Conservation (phyloP, 2,113 vertebrate genomes). For the Campylorhamphus procurvoides region DNA sequence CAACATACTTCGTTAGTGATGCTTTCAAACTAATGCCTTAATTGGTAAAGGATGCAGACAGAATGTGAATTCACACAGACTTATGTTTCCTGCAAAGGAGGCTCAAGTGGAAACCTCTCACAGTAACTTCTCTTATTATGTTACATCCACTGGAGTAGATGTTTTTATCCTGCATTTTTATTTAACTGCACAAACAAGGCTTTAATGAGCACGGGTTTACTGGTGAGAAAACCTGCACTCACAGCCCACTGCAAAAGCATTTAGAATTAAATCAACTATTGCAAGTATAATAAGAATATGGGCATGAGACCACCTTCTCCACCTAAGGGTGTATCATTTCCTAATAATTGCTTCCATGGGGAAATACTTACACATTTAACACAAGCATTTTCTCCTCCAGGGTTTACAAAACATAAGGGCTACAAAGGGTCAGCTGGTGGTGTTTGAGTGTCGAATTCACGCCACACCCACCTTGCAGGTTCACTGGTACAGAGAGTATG, state of each 20-base stretch:
- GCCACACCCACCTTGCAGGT: constrained; percentile 81
- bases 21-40: not conserved
- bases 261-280: not conserved
- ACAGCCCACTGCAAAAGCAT: not conserved
- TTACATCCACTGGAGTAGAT: not conserved
- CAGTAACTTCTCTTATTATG: not conserved
- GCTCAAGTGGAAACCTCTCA: not conserved
- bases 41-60: not conserved
- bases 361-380: not conserved
- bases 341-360: not conserved
- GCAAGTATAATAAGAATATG: not conserved
- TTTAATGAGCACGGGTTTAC: not conserved
- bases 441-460: constrained; percentile 85
- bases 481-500: constrained; percentile 84
- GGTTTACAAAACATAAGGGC: constrained; percentile 83
- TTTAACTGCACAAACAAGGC: not conserved
- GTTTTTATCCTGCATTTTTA: not conserved
- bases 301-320: not conserved
- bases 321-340: not conserved
- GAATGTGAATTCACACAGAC: not conserved
- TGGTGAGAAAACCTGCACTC: not conserved
- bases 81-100: not conserved
- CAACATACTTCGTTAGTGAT: not conserved
- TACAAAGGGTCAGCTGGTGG: constrained; percentile 83
- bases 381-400: constrained; percentile 55